A percentile compares a stretch with the other conserved stretches of the same genome.
Conservation (phyloP, 1,140 invertebrate genomes). For the Bombus haemorrhoidalis region DNA sequence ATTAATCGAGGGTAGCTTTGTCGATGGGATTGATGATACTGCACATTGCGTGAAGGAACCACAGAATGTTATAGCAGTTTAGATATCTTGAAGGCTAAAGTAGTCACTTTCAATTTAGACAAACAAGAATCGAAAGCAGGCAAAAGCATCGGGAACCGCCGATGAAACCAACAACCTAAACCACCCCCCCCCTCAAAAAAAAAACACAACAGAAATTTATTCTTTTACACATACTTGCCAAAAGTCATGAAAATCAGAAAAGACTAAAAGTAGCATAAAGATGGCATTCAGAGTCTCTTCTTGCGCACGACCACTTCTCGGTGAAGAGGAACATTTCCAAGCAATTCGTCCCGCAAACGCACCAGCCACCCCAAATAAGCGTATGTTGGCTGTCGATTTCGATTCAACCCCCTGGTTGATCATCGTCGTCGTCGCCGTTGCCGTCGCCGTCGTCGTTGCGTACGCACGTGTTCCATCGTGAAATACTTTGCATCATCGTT, state of each 20-base stretch:
- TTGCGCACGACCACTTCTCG: too few relatives aligned
- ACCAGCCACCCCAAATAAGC: slow-evolving; percentile 12
- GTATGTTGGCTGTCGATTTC: slow-evolving; percentile 63
- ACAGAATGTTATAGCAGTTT: too few relatives aligned
- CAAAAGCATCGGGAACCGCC: too few relatives aligned
- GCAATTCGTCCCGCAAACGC: slow-evolving; percentile 18
- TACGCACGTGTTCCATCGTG: slow-evolving; percentile 64
- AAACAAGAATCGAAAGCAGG: too few relatives aligned
- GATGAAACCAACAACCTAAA: too few relatives aligned
- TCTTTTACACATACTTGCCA: background rate
- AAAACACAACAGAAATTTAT: background rate
- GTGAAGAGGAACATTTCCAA: background rate
- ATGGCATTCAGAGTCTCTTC: background rate
- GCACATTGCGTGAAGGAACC: too few relatives aligned
- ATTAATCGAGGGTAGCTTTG: too few relatives aligned
- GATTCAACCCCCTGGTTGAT: slow-evolving; percentile 42
- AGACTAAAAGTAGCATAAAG: background rate
- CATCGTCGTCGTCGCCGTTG: background rate
- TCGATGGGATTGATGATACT: too few relatives aligned
- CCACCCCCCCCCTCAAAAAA: too few relatives aligned
- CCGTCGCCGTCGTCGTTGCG: background rate
- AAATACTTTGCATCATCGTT: slow-evolving; percentile 69
- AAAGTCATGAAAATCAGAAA: background rate
- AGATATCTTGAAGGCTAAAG: too few relatives aligned
- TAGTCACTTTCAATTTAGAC: too few relatives aligned